Percentiles rank a stretch among this genome's conserved stretches.
Conservation (phyloP, 2,888 invertebrate genomes). For the Antitype chi region DNA sequence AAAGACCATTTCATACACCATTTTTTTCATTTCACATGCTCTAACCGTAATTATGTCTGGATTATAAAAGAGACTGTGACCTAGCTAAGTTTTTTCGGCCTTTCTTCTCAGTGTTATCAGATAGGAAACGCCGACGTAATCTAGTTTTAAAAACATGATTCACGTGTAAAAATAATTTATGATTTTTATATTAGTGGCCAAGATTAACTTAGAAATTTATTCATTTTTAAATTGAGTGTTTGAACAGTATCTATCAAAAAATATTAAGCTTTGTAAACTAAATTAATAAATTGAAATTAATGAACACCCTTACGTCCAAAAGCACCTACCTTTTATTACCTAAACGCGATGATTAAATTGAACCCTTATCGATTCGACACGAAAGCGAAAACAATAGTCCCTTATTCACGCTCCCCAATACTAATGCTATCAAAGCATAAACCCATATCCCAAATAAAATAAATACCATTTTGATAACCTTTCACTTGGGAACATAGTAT, state of each 20-base stretch:
- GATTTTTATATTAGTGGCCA: no score
- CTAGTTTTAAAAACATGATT: no score
- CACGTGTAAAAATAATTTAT: no score
- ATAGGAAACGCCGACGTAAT: no score
- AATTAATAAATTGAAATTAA: background rate
- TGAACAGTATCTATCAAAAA: background rate
- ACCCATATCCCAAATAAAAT: slow-evolving; percentile 29
- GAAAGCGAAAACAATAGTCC: slow-evolving; percentile 23
- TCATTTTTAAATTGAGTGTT: background rate
- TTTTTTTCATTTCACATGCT: no score
- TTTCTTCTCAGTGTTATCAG: no score
- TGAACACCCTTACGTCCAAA: background rate
- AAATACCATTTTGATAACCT: slow-evolving; percentile 36
- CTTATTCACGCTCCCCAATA: slow-evolving; percentile 1
- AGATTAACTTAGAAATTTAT: no score
- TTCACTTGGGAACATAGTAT: slow-evolving; percentile 22
- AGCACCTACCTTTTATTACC: background rate
- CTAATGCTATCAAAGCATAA: slow-evolving; percentile 21
- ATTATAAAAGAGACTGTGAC: no score
- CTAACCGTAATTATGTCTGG: no score
- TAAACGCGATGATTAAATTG: slow-evolving; percentile 5
- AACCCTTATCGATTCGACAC: background rate
- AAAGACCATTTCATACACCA: no score
- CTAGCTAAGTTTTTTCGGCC: no score
- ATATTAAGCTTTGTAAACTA: background rate